These are phyloP conservation scores for Cephus rjabovi DNA, from an alignment of 2,888 invertebrate genomes.

Conservation along the genomic window DNA sequence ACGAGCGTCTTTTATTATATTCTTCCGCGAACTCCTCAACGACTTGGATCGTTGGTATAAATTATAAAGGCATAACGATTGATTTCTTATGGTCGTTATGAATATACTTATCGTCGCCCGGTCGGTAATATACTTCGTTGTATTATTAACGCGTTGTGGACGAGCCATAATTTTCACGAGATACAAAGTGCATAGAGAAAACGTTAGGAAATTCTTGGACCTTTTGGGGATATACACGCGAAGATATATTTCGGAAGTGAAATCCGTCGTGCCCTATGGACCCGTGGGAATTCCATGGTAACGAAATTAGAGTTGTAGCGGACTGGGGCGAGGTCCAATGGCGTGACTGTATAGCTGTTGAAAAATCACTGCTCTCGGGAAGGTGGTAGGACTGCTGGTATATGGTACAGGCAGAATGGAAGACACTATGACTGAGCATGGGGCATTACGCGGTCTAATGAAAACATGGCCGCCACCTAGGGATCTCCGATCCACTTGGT, in stretches of 20 bases:
- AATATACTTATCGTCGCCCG: background rate
- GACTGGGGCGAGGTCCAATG: slow-evolving; percentile 42
- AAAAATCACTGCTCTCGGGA: slow-evolving; percentile 58
- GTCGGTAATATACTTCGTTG: background rate
- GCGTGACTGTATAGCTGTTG: slow-evolving; percentile 36
- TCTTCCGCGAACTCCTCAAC: background rate
- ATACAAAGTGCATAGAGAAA: background rate
- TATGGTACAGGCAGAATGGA: slow-evolving; percentile 35
- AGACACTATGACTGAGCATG: slow-evolving; percentile 58
- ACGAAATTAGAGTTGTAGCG: slow-evolving; percentile 55
- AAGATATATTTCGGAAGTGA: slow-evolving; percentile 1
- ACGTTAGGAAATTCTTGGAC: background rate
- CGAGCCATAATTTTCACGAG: background rate
- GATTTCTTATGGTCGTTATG: background rate
- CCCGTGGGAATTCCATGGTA: slow-evolving; percentile 40
- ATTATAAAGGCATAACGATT: background rate
- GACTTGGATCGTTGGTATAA: background rate
- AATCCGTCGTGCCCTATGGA: slow-evolving; percentile 13
- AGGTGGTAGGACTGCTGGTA: slow-evolving; percentile 36
- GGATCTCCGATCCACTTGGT: slow-evolving; percentile 21
- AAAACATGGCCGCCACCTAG: slow-evolving; percentile 61
- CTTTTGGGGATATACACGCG: background rate
- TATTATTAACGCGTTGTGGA: background rate
- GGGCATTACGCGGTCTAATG: slow-evolving; percentile 59
- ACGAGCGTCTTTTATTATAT: background rate